phyloP scores from a whole-genome alignment of 2,888 invertebrate species.

The Thalpophila matura region DNA sequence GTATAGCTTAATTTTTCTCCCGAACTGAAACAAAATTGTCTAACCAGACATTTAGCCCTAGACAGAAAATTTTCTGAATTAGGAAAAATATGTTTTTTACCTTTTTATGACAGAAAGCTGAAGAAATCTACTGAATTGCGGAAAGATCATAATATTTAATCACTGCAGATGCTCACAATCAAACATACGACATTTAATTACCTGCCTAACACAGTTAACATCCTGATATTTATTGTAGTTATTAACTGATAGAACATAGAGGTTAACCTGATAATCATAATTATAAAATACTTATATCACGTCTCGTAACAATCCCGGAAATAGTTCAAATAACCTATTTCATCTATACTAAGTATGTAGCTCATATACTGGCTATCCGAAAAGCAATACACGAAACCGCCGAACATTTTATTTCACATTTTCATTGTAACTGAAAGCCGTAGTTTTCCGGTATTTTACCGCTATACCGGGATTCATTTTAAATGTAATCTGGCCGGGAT shows the following conservation, averaged over 20 bases:
- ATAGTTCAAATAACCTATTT: neutral
- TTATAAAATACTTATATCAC: too few species aligned
- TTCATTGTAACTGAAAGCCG: slow-evolving; percentile 30
- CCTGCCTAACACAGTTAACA: neutral
- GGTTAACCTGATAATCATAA: neutral
- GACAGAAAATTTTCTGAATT: too few species aligned
- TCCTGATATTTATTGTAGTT: too few species aligned
- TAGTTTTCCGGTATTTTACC: slow-evolving; percentile 45
- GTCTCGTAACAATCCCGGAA: too few species aligned
- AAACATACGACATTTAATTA: neutral
- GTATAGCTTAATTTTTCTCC: too few species aligned
- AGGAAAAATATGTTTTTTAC: neutral
- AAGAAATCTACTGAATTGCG: neutral
- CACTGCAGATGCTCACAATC: neutral
- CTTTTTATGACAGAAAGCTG: neutral
- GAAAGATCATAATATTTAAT: neutral
- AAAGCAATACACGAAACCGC: slow-evolving; percentile 5
- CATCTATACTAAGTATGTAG: too few species aligned
- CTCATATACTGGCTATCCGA: too few species aligned
- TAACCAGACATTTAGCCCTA: too few species aligned
- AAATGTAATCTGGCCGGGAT: slow-evolving; percentile 68
- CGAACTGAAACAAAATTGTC: too few species aligned
- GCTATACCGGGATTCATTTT: slow-evolving; percentile 63
- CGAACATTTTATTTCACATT: slow-evolving; percentile 33
- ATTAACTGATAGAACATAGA: slow-evolving; percentile 5